Conservation (phyloP, 2,797 vertebrate genomes). For the Sebastolobus altivelis region DNA sequence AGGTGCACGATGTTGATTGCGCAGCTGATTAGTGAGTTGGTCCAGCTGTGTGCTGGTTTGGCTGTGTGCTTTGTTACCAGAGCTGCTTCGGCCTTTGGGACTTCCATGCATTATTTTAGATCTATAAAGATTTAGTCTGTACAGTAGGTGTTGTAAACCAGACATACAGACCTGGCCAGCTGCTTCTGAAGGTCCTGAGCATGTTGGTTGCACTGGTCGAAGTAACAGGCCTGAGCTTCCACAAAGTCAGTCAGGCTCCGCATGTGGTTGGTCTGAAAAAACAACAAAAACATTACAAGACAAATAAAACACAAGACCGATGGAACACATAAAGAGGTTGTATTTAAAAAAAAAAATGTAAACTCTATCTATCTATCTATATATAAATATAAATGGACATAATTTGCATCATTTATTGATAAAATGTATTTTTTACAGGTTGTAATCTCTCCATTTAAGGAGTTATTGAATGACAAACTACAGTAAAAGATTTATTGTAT, state of each 20-base stretch:
- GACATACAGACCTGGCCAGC: slow-evolving; percentile 89
- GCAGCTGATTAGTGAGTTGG: background rate
- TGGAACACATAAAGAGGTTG: background rate
- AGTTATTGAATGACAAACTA: background rate
- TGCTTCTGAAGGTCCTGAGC: slow-evolving; percentile 94
- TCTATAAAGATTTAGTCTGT: background rate
- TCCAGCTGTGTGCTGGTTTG: background rate
- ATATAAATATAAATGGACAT: too few relatives aligned
- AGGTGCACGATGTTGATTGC: background rate
- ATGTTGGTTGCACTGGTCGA: slow-evolving; percentile 94
- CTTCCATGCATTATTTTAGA: background rate
- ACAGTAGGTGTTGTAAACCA: background rate
- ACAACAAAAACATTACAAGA: background rate
- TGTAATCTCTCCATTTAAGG: too few relatives aligned
- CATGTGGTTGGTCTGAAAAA: slow-evolving; percentile 91
- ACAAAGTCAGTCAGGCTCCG: slow-evolving; percentile 95
- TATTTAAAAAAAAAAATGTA: background rate
- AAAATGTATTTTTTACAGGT: background rate
- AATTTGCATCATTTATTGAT: background rate
- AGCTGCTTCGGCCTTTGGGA: background rate
- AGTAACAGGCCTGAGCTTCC: slow-evolving; percentile 94
- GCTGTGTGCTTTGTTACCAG: background rate
- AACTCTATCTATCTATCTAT: too few relatives aligned
- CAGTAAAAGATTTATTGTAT: background rate
- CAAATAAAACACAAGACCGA: background rate